These are phyloP conservation scores for Atherinosoma microstoma DNA, from an alignment of 2,797 vertebrate genomes.

Conservation along the genomic window DNA sequence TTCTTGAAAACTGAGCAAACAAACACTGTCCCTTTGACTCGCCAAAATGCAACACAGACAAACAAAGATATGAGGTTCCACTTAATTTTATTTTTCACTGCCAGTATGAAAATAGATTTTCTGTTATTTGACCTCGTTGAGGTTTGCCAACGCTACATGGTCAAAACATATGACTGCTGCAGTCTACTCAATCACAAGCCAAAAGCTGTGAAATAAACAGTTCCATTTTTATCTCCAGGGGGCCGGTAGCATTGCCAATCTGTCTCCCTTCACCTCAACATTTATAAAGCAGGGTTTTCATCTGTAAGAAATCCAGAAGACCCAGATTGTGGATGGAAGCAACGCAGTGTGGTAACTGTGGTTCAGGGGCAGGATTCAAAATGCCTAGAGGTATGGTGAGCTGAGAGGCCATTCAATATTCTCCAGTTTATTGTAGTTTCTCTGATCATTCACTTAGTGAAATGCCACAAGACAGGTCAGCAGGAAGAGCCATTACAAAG, in stretches of 20 bases:
- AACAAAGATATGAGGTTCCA: constrained; percentile 62
- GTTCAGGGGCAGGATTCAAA: constrained; percentile 68
- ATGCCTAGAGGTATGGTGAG: constrained; percentile 61
- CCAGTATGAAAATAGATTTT: constrained; percentile 68
- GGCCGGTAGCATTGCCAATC: constrained; percentile 51
- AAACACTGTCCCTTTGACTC: constrained; percentile 56
- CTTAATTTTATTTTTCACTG: constrained; percentile 48
- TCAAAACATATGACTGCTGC: constrained; percentile 61
- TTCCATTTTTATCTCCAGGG: constrained; percentile 53
- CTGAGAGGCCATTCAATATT: constrained; percentile 72
- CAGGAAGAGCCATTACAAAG: constrained; percentile 71
- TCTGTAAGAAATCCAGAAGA: constrained; percentile 54
- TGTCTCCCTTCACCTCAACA: constrained; percentile 66
- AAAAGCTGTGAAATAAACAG: constrained; percentile 65
- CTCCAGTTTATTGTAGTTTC: constrained; percentile 66
- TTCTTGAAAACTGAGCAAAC: constrained; percentile 56
- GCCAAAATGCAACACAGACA: constrained; percentile 38
- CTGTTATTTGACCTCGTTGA: constrained; percentile 48
- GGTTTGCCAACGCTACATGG: constrained; percentile 57
- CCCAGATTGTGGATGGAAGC: constrained; percentile 51
- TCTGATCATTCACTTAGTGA: constrained; percentile 75
- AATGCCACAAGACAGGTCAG: constrained; percentile 71
- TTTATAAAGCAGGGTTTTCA: constrained; percentile 54
- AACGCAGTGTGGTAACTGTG: constrained; percentile 67
- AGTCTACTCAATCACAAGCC: constrained; percentile 34